Conservation (phyloP, 1,140 invertebrate genomes). For the Parapsyche elsis region DNA sequence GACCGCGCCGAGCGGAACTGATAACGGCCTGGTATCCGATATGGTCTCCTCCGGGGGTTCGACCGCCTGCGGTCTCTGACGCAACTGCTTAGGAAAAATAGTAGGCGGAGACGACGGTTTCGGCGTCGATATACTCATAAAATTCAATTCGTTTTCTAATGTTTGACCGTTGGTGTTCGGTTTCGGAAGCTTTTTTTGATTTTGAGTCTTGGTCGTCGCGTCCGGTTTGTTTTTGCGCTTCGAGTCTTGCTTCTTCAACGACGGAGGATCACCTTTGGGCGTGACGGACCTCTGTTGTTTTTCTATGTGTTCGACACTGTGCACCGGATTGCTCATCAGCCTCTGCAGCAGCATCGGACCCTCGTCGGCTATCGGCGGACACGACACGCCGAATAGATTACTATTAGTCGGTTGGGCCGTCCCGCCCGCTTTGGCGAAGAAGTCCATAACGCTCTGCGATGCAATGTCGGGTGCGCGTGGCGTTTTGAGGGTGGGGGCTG, state of each 20-base stretch:
- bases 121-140: slow-evolving; percentile 67
- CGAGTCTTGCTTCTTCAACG: slow-evolving; percentile 63
- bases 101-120: slow-evolving; percentile 65
- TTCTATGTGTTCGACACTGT: slow-evolving; percentile 88
- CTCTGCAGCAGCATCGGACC: slow-evolving; percentile 72
- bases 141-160: slow-evolving; percentile 68
- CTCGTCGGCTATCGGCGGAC: slow-evolving; percentile 63
- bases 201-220: slow-evolving; percentile 41
- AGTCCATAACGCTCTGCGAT: slow-evolving; percentile 85
- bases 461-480: slow-evolving; percentile 67
- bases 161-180: slow-evolving; percentile 62
- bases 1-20: slow-evolving; percentile 62
- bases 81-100: slow-evolving; percentile 63
- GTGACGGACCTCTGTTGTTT: slow-evolving; percentile 83
- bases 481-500: slow-evolving; percentile 57
- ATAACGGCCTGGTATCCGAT: slow-evolving; percentile 57
- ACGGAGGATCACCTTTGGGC: slow-evolving; percentile 67
- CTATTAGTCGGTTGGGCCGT: slow-evolving; percentile 68
- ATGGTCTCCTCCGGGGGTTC: slow-evolving; percentile 61
- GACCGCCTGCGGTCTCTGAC: slow-evolving; percentile 59
- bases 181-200: slow-evolving; percentile 44
- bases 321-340: slow-evolving; percentile 83
- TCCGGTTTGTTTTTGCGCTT: slow-evolving; percentile 60
- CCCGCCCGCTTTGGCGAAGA: slow-evolving; percentile 84
- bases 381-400: slow-evolving; percentile 62